phyloP scores from a whole-genome alignment of 2,888 invertebrate species.

The Sphaerophoria taeniata region DNA sequence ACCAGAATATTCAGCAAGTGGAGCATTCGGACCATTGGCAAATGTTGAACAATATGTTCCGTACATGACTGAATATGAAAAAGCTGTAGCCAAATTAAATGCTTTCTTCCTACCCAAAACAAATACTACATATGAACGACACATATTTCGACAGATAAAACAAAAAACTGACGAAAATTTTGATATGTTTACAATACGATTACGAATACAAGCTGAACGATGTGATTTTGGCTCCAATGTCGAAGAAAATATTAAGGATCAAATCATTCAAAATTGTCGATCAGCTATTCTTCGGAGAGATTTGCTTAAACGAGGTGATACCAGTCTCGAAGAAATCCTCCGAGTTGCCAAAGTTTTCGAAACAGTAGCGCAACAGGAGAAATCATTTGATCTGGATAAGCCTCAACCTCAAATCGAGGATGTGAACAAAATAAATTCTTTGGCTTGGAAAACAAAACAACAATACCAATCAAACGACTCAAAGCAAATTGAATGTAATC shows the following conservation, averaged over 20 bases:
- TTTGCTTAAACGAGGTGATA: conserved; percentile 5
- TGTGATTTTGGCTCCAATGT: conserved; percentile 1
- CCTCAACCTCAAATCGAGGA: conserved; percentile 1
- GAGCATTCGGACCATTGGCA: not conserved
- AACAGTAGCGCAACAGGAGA: conserved; percentile 1
- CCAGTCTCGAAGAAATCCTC: conserved; percentile 2
- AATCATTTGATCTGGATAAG: conserved; percentile 3
- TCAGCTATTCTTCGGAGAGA: not conserved
- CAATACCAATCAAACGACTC: conserved; percentile 1
- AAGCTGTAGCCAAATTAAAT: not conserved
- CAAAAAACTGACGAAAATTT: not conserved
- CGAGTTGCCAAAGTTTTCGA: conserved; percentile 2
- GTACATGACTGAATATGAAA: not conserved
- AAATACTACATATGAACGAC: conserved; percentile 5
- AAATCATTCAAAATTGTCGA: conserved; percentile 2
- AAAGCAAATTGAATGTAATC: conserved; percentile 3
- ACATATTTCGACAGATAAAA: not conserved
- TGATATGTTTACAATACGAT: conserved; percentile 5
- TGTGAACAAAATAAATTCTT: conserved; percentile 2
- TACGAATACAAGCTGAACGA: conserved; percentile 5
- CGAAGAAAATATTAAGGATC: conserved; percentile 1
- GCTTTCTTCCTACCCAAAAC: not conserved
- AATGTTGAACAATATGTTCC: not conserved
- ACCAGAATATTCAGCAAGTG: conserved; percentile 5
- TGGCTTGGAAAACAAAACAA: not conserved